phyloP scores from a whole-genome alignment of 2,888 invertebrate species.

The Vannuccia rotundouncinata region DNA sequence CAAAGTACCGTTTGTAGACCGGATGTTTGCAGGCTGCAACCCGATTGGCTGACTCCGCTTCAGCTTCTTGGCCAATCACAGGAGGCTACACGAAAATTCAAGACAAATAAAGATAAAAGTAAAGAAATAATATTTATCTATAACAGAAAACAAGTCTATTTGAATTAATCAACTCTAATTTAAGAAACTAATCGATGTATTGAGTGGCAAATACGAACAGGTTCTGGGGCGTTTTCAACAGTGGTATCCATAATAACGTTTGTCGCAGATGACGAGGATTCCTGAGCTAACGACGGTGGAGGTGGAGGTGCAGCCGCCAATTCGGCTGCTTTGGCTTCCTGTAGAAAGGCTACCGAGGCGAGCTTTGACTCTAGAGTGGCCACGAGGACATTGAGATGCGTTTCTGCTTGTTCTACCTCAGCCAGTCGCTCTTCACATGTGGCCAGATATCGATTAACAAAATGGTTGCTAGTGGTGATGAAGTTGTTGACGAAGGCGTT shows the following conservation, averaged over 20 bases:
- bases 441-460: constrained; percentile 29
- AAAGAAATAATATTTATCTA: too few relatives aligned
- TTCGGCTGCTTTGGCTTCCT: background rate
- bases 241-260: too few relatives aligned
- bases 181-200: too few relatives aligned
- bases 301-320: background rate
- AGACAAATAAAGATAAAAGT: too few relatives aligned
- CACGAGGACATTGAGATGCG: constrained; percentile 18
- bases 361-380: constrained; percentile 4
- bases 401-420: constrained; percentile 31
- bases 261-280: background rate
- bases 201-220: too few relatives aligned
- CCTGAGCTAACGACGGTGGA: background rate
- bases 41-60: background rate
- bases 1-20: constrained; percentile 30
- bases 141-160: too few relatives aligned
- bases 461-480: constrained; percentile 25
- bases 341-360: background rate
- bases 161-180: too few relatives aligned
- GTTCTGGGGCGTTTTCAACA: too few relatives aligned
- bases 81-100: background rate
- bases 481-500: constrained; percentile 32
- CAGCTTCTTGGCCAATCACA: background rate
- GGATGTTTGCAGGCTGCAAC: constrained; percentile 30
- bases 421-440: constrained; percentile 25